Evolutionary conservation across 2,113 vertebrate species (phyloP).

Genomic region (Phycodurus eques): DNA sequence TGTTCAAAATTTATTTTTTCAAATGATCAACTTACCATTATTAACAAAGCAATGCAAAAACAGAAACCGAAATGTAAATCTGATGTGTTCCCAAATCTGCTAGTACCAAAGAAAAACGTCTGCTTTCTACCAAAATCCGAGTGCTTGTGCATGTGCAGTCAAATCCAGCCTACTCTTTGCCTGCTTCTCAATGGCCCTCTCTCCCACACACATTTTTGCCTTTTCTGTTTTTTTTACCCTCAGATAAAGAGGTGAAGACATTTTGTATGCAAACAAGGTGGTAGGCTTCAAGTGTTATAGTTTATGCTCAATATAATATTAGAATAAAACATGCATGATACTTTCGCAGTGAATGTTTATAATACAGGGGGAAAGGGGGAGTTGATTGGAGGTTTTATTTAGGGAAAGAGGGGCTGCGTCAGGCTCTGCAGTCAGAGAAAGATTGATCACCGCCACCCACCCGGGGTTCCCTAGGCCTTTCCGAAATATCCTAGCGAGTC

Average conservation of each 20-base stretch:
- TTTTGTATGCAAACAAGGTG: slow-evolving; percentile 19
- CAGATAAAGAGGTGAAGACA: background rate
- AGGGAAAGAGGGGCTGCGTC: slow-evolving; percentile 76
- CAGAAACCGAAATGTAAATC: background rate
- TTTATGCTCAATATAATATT: background rate
- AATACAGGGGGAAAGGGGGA: slow-evolving; percentile 6
- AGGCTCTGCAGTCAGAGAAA: slow-evolving; percentile 79
- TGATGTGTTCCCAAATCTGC: background rate
- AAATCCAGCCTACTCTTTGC: slow-evolving; percentile 40
- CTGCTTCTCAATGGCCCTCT: slow-evolving; percentile 58
- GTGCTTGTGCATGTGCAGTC: slow-evolving; percentile 7
- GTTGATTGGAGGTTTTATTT: slow-evolving; percentile 55
- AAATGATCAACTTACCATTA: background rate
- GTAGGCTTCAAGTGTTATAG: background rate
- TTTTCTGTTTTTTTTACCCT: slow-evolving; percentile 13
- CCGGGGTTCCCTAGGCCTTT: slow-evolving; percentile 49
- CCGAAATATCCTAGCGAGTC: slow-evolving; percentile 64
- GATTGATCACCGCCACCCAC: slow-evolving; percentile 86
- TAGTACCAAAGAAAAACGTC: background rate
- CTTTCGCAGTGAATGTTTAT: background rate
- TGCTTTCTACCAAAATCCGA: background rate
- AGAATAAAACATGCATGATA: background rate
- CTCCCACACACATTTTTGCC: slow-evolving; percentile 82
- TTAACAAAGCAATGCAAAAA: background rate
- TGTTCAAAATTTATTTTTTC: background rate